phyloP scores from a whole-genome alignment of 53 echinoderm and acorn worm species.

The Stichopus horrens region DNA sequence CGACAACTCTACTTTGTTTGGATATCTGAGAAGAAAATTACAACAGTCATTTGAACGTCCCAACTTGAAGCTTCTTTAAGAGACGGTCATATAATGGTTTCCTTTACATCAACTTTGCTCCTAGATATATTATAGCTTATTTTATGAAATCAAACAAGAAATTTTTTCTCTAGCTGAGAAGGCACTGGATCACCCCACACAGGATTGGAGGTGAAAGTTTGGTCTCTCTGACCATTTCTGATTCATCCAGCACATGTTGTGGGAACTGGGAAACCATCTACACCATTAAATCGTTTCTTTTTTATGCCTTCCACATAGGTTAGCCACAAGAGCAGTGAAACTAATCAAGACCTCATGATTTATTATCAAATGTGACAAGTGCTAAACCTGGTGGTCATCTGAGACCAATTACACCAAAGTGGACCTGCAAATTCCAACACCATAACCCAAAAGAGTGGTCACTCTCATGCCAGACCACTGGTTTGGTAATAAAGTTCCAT shows the following conservation, averaged over 20 bases:
- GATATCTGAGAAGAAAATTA: no score
- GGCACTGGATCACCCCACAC: no score
- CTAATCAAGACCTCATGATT: constrained; percentile 13
- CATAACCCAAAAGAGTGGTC: constrained; percentile 6
- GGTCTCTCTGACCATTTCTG: neutral
- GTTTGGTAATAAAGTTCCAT: no score
- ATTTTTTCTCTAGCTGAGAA: no score
- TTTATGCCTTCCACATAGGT: neutral
- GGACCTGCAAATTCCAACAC: neutral
- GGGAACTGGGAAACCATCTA: neutral
- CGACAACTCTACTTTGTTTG: no score
- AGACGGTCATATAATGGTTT: no score
- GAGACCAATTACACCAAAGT: constrained; percentile 26
- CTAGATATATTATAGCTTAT: no score
- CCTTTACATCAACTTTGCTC: no score
- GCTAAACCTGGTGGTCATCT: constrained; percentile 23
- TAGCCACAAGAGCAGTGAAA: constrained; percentile 2
- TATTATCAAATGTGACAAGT: neutral
- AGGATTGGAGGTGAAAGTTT: neutral
- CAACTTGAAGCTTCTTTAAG: no score
- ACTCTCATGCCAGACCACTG: neutral
- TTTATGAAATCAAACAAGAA: no score
- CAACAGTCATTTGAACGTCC: no score
- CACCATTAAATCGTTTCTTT: neutral
- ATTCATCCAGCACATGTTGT: neutral